Conservation (phyloP, 2,888 invertebrate species). For the Gari tellinella region DNA sequence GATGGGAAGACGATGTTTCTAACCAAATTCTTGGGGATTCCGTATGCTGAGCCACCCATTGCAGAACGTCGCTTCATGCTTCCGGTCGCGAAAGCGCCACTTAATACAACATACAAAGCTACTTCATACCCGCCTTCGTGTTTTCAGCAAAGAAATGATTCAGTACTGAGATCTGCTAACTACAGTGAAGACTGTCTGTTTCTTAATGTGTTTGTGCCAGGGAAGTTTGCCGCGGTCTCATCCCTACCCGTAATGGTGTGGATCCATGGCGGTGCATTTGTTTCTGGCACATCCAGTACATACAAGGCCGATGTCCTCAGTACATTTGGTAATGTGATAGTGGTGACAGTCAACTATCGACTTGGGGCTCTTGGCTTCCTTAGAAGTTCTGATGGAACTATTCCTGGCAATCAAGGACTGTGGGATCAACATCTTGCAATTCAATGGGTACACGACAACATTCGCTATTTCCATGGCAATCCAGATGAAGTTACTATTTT, state of each 20-base stretch:
- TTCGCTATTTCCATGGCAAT: slow-evolving; percentile 68
- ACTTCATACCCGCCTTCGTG: slow-evolving; percentile 60
- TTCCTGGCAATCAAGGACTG: slow-evolving; percentile 65
- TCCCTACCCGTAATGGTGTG: slow-evolving; percentile 67
- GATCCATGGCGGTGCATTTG: slow-evolving; percentile 72
- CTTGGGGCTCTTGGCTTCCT: slow-evolving; percentile 70
- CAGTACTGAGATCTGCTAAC: slow-evolving; percentile 39
- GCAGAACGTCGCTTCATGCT: slow-evolving; percentile 49
- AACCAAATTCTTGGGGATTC: slow-evolving; percentile 56
- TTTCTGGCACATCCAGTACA: slow-evolving; percentile 54
- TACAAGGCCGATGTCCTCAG: slow-evolving; percentile 63
- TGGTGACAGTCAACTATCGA: slow-evolving; percentile 70
- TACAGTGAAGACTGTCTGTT: slow-evolving; percentile 69
- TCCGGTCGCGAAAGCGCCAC: slow-evolving; percentile 29
- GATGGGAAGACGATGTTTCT: too few species aligned
- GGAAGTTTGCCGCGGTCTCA: slow-evolving; percentile 10
- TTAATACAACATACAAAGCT: slow-evolving; percentile 38
- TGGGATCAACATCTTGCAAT: slow-evolving; percentile 70
- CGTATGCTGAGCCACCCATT: slow-evolving; percentile 61
- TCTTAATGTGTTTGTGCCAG: slow-evolving; percentile 66
- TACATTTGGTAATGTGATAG: slow-evolving; percentile 61
- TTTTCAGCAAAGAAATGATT: slow-evolving; percentile 58
- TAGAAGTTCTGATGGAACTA: slow-evolving; percentile 48
- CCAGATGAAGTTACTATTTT: slow-evolving; percentile 58
- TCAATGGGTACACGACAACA: slow-evolving; percentile 68